Percentiles rank a stretch among this genome's conserved stretches.
These are phyloP conservation scores for Daboia siamensis DNA, from an alignment of 2,113 vertebrate species.

Conservation along the genomic window DNA sequence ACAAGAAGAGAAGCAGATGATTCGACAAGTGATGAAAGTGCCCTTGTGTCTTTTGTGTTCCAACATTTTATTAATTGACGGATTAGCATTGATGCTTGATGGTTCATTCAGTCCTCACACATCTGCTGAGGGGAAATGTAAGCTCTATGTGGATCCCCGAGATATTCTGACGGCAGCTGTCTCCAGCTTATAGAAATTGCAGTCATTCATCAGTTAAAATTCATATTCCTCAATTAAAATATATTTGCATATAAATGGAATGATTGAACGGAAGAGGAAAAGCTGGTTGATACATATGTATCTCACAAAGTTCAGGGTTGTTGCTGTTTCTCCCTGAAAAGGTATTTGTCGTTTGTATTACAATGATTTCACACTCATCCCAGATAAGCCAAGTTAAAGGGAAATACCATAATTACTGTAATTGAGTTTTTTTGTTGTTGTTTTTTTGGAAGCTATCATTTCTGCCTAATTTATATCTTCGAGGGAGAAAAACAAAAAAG, in stretches of 20 bases:
- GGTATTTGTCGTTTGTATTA: not conserved
- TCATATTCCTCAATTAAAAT: too few relatives aligned
- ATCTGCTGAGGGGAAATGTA: not conserved
- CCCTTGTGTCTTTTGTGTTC: not conserved
- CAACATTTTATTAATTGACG: not conserved
- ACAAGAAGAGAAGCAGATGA: slow-evolving; percentile 5
- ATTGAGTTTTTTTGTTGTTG: not conserved
- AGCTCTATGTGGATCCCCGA: not conserved
- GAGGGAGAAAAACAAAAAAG: not conserved
- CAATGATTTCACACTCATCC: not conserved
- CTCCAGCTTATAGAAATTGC: not conserved
- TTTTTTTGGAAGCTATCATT: not conserved
- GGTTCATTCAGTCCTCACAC: not conserved
- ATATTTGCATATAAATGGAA: not conserved
- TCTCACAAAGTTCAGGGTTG: not conserved
- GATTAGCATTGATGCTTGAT: not conserved
- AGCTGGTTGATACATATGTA: not conserved
- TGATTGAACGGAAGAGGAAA: not conserved
- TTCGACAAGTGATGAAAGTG: not conserved
- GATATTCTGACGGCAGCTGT: not conserved
- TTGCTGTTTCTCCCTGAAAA: not conserved
- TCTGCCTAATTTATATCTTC: not conserved
- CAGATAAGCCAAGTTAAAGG: not conserved
- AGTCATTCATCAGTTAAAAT: not conserved
- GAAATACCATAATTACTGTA: not conserved